These are phyloP conservation scores for Thalassoma bifasciatum DNA, from an alignment of 2,113 vertebrate species.

Conservation along the genomic window DNA sequence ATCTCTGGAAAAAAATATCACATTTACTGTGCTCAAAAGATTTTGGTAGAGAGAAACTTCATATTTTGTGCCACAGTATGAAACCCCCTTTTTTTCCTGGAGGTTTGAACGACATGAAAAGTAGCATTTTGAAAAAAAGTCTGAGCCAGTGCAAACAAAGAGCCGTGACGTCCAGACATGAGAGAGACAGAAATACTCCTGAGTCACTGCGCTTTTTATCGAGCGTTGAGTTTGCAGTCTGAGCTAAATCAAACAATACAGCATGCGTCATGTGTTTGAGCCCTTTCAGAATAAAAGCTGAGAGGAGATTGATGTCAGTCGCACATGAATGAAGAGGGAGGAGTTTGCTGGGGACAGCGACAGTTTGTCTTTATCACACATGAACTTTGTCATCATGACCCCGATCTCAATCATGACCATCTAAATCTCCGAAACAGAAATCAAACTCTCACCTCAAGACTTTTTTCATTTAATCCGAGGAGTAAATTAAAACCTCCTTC, in stretches of 20 bases:
- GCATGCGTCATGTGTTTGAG: background rate
- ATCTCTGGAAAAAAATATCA: no score
- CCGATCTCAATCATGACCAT: no score
- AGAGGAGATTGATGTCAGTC: background rate
- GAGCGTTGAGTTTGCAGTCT: background rate
- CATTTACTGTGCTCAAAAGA: no score
- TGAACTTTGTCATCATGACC: no score
- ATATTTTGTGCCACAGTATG: no score
- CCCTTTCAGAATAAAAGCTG: background rate
- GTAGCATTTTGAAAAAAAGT: background rate
- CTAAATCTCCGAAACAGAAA: no score
- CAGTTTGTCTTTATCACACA: no score
- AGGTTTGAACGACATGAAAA: background rate
- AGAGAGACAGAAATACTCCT: background rate
- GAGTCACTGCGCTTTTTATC: background rate
- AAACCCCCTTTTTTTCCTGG: no score
- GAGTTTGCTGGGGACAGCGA: background rate
- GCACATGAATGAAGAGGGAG: background rate
- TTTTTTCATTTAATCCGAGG: background rate
- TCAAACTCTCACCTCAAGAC: no score
- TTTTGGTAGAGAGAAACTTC: no score
- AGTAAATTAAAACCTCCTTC: background rate
- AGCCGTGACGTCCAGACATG: background rate
- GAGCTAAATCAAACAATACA: background rate
- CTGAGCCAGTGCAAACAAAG: background rate